Evolutionary conservation across 1,140 invertebrate species (phyloP), one percentile per base, ranked within the genome.

Genomic region (Drosophila novamexicana): DNA sequence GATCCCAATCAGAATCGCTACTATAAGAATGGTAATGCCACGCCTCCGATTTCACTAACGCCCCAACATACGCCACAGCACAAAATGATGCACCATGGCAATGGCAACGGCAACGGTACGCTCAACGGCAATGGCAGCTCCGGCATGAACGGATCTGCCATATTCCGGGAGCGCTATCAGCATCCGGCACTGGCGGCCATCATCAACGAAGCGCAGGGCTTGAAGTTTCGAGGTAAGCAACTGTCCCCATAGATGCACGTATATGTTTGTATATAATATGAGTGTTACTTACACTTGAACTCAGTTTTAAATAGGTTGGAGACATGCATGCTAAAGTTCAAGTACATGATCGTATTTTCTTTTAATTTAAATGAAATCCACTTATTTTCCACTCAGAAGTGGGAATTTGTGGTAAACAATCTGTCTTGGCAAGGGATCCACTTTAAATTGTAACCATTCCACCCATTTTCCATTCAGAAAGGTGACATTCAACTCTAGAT

Each of bases 1-100:
- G 91, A 92, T 91, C 91, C 91, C 32, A 92, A 92, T 54, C 91
- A 92, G 49, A 92, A 92, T 81, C 91, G 84, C 5, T 92, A 91
- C 65, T 88, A 91, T 44, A 91, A 92, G 37, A 91, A 89, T 39
- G 81, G 77, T 16, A 92, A 91, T 77, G 91, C 70, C 74, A 90
- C 91, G 37, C 84, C 89, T 0, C 89, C 89, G 0, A 81, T 79
- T 1, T 88, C 85, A 1, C 42, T 90, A 49, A 91, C 90, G 14
- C 88, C 91, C 9, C 91, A 92, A 50, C 89, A 91, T 22, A 91
- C 90, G 57, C 91, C 91, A 9, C 76, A 89, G 42, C 86, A 91
- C 57, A 88, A 91, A 37, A 64, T 77, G 52, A 39, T 77, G 73
- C 77, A 76, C 10, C 72, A 81, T 52, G 79, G 70, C 9, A 91